Percentiles rank a stretch among this genome's conserved stretches.
These are phyloP conservation scores for Cardiocondyla obscurior DNA, from an alignment of 1,140 invertebrate species.

Conservation along the genomic window DNA sequence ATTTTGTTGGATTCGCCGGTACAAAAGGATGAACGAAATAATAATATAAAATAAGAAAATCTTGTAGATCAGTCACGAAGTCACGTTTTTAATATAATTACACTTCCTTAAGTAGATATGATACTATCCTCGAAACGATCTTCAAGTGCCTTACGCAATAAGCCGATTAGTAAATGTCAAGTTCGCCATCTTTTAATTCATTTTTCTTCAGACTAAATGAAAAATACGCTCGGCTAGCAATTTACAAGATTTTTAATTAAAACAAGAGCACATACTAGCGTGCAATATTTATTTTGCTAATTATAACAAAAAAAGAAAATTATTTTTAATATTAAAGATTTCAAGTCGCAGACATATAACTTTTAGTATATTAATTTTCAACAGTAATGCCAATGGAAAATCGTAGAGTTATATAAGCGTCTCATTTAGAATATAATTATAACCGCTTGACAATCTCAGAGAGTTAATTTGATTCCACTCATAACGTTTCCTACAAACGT, in stretches of 20 bases:
- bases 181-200: conserved; percentile 3
- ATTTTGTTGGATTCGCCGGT: not conserved
- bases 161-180: conserved; percentile 3
- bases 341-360: not conserved
- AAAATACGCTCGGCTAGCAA: not conserved
- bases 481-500: not conserved
- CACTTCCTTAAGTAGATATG: not conserved
- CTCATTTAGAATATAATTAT: conserved; percentile 5
- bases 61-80: not conserved
- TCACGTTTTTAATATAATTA: conserved; percentile 20
- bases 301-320: too few relatives aligned
- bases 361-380: not conserved
- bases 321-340: not conserved
- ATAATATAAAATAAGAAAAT: not conserved
- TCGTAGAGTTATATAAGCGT: not conserved
- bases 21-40: not conserved
- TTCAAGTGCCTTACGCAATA: conserved; percentile 3
- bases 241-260: not conserved
- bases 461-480: not conserved
- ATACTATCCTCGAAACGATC: not conserved
- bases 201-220: not conserved
- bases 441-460: not conserved
- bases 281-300: too few relatives aligned
- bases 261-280: too few relatives aligned
- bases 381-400: not conserved